Evolutionary conservation across 2,797 vertebrate genomes (phyloP).

Genomic region (Corythornis leucogaster): DNA sequence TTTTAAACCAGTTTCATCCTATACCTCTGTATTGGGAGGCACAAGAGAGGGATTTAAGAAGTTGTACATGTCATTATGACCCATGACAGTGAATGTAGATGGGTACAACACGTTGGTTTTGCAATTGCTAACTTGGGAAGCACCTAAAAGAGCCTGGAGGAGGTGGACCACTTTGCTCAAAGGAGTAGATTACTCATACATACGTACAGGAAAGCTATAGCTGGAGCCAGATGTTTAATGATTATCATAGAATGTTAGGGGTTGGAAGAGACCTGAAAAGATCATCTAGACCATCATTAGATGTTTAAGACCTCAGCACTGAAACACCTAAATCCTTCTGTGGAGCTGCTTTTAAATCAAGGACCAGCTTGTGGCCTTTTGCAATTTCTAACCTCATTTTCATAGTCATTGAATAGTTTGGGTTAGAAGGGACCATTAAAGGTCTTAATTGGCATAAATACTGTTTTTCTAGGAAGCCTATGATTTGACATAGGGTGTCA

Average conservation of each 20-base stretch:
- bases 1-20: neutral
- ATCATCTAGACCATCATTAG: neutral
- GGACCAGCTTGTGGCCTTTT: neutral
- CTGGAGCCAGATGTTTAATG: neutral
- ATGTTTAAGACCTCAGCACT: neutral
- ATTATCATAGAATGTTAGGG: neutral
- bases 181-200: neutral
- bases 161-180: neutral
- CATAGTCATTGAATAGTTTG: too few relatives aligned
- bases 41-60: neutral
- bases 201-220: neutral
- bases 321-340: neutral
- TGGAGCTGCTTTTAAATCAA: neutral
- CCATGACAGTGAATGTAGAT: neutral
- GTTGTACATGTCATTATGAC: rapidly evolving
- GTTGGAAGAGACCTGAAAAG: too few relatives aligned
- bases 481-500: neutral
- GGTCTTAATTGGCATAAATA: neutral
- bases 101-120: neutral
- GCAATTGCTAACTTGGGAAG: neutral
- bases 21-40: neutral
- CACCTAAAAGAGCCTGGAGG: neutral
- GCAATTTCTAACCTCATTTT: neutral
- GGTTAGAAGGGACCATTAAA: neutral
- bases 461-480: neutral